Evolutionary conservation across 1,140 invertebrate species (phyloP).

Genomic region (Caligus rogercresseyi): DNA sequence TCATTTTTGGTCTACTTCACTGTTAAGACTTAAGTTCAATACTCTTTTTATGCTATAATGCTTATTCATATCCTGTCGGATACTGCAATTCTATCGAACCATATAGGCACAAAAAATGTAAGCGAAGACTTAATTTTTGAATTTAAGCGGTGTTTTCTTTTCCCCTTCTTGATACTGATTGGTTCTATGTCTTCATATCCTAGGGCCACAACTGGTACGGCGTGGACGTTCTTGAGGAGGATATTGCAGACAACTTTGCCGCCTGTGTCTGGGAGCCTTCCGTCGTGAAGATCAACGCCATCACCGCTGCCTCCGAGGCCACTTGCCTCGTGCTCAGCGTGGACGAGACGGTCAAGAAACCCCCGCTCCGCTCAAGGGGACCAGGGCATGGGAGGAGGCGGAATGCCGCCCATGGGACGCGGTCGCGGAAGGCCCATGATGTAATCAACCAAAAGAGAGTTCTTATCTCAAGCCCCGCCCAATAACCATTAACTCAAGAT

Average conservation of each 20-base stretch:
- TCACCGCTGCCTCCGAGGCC: slow-evolving; percentile 88
- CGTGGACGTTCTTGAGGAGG: slow-evolving; percentile 81
- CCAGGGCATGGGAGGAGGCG: slow-evolving; percentile 12
- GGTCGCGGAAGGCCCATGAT: slow-evolving; percentile 25
- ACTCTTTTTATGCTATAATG: too few species aligned
- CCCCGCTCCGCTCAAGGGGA: slow-evolving; percentile 44
- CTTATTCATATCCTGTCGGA: too few species aligned
- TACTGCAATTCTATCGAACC: too few species aligned
- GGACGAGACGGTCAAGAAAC: slow-evolving; percentile 93
- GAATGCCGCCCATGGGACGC: slow-evolving; percentile 20
- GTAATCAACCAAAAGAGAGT: background rate
- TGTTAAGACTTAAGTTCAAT: too few species aligned
- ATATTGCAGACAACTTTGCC: slow-evolving; percentile 82
- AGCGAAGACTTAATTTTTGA: too few species aligned
- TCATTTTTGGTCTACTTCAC: too few species aligned
- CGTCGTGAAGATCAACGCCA: slow-evolving; percentile 86
- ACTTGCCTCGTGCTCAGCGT: slow-evolving; percentile 87
- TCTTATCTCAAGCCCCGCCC: too few species aligned
- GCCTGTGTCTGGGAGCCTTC: slow-evolving; percentile 95
- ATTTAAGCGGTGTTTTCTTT: too few species aligned
- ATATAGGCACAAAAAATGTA: too few species aligned
- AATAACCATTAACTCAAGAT: background rate
- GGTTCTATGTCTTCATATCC: background rate
- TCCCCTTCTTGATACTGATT: too few species aligned
- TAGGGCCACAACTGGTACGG: slow-evolving; percentile 69